Base-by-base conservation (phyloP, 2,113 vertebrate species). In the Poeciliopsis prolifica region DNA sequence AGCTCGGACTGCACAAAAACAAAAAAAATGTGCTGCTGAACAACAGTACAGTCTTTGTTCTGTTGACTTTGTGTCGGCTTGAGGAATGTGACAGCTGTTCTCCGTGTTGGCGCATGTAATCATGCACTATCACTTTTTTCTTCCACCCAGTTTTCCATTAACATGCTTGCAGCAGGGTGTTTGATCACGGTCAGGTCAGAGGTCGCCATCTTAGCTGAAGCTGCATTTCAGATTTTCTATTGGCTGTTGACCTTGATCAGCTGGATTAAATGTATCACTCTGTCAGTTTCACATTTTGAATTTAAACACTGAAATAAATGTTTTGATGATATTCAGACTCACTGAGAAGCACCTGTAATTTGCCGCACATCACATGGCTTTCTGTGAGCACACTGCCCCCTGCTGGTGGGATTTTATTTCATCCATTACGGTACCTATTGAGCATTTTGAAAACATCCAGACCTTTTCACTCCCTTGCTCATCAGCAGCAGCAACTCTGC, bases 371-470 rank as follows among this genome's bases (percentile, higher is more conserved):
- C 33, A 71, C n/a, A 26, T 67, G 51, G 68, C 72, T 76, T 68
- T 13, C 2, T 78, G 82, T 80, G 54, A 82, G 61, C 60, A 78
- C 80, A 74, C 72, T 83, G 88, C 87, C 87, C 91, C 85, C 90
- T 89, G 80, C 83, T 71, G 90, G 89, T 78, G 17, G 84, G 51
- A 77, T 31, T 67, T 58, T 22, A 14, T 42, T 42, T 42, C 40
- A 40, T 61, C 76, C 65, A 70, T 82, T 74, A 69, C 4, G 89
- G 90, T 93, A 90, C 89, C 86, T 65, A 88, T 84, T 81, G 74
- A 68, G 42, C 48, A 61, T 44, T 40, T 72, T 68, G 65, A 37
- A 70, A 66, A 58, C 29, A 61, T 71, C 26, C 64, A 28, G 44
- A 30, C 58, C 67, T 67, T 68, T 37, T 54, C 37, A 66, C 61